A percentile compares a stretch with the other conserved stretches of the same genome.
These are phyloP conservation scores for Caenorhabditis sp. DNA, from an alignment of 2,888 invertebrate genomes.

Conservation along the genomic window DNA sequence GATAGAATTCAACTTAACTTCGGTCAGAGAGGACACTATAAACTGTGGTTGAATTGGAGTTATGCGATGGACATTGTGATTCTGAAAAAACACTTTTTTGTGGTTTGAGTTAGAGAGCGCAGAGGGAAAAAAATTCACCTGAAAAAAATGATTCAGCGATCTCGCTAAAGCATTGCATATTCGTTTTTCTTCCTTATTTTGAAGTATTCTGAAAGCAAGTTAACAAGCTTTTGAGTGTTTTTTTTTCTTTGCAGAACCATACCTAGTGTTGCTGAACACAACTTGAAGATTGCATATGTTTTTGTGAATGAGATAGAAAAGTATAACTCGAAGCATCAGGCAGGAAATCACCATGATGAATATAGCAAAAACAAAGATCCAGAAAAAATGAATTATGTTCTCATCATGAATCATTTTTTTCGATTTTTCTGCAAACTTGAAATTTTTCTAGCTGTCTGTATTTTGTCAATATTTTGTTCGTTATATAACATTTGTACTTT, in stretches of 20 bases:
- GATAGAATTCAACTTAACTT: not conserved
- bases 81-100: constrained; percentile 13
- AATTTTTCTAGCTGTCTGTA: no score
- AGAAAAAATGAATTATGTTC: constrained; percentile 13
- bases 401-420: constrained; percentile 21
- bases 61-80: constrained; percentile 21
- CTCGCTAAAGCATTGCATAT: constrained; percentile 18
- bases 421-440: no score
- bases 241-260: not conserved
- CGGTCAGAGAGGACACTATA: constrained; percentile 3
- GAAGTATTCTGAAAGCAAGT: constrained; percentile 15
- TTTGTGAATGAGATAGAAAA: constrained; percentile 13
- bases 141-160: constrained; percentile 19
- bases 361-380: constrained; percentile 22
- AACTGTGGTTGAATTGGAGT: constrained; percentile 28
- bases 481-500: no score
- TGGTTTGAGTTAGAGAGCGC: no score
- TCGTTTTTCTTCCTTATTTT: constrained; percentile 25
- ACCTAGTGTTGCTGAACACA: constrained; percentile 32
- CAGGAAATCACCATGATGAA: constrained; percentile 10
- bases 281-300: constrained; percentile 30
- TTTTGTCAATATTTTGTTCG: no score
- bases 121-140: no score
- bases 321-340: constrained; percentile 1
- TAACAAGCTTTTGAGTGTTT: not conserved